Conservation (phyloP, 2,113 vertebrate genomes). For the Gallinago media region DNA sequence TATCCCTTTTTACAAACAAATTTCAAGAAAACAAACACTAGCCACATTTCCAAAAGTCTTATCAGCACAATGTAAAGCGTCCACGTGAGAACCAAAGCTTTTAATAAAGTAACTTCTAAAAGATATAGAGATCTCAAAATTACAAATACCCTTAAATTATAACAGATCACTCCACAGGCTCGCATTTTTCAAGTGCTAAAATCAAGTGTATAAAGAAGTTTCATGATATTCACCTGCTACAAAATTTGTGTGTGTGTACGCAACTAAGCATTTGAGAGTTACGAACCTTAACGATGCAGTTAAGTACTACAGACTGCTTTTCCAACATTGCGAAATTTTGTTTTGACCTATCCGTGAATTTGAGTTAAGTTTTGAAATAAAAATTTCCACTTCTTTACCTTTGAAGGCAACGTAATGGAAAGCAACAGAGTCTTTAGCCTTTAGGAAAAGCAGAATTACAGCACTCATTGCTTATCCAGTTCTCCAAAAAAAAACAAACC, state of each 20-base stretch:
- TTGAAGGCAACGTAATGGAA: background rate
- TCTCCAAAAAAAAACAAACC: background rate
- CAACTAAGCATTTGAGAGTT: background rate
- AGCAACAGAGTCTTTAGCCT: background rate
- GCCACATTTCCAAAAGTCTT: background rate
- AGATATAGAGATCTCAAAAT: background rate
- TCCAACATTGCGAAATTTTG: background rate
- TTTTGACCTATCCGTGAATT: background rate
- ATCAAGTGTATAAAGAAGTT: background rate
- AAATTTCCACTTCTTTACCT: background rate
- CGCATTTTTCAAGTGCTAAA: background rate
- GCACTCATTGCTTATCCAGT: background rate
- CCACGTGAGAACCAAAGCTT: background rate
- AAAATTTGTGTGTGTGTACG: too few relatives aligned
- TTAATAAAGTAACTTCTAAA: background rate
- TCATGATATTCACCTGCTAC: background rate
- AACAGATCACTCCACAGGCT: background rate
- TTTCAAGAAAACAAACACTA: background rate
- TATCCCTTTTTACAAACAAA: background rate
- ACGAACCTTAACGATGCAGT: background rate
- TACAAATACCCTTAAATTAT: background rate
- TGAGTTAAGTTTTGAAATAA: background rate
- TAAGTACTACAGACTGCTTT: background rate
- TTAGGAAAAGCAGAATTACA: background rate
- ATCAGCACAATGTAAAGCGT: background rate